phyloP scores from a whole-genome alignment of 2,888 invertebrate species.

The Scotopteryx bipunctaria region DNA sequence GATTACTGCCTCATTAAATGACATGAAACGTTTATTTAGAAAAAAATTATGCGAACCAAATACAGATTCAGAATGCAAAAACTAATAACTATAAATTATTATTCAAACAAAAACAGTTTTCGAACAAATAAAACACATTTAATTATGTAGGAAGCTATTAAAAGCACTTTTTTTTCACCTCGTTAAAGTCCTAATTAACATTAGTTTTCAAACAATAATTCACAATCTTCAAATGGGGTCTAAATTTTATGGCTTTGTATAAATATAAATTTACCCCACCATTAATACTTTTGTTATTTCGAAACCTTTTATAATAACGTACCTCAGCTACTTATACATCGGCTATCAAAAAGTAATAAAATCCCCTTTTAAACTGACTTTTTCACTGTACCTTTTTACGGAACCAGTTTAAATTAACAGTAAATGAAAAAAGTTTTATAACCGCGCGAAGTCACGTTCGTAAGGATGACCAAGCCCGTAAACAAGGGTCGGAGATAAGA shows the following conservation, averaged over 20 bases:
- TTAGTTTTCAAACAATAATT: constrained; percentile 11
- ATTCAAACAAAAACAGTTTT: no score
- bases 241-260: constrained; percentile 17
- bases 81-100: no score
- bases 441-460: constrained; percentile 38
- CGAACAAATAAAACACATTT: no score
- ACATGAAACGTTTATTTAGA: no score
- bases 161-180: constrained; percentile 10
- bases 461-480: constrained; percentile 36
- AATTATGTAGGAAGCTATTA: constrained; percentile 9
- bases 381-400: constrained; percentile 36
- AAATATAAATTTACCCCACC: constrained; percentile 23
- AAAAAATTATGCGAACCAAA: no score
- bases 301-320: constrained; percentile 36
- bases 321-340: constrained; percentile 37
- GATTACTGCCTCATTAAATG: no score
- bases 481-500: constrained; percentile 49
- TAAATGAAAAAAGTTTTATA: constrained; percentile 41
- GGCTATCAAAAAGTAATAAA: constrained; percentile 40
- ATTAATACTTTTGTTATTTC: constrained; percentile 24
- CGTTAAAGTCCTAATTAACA: constrained; percentile 15
- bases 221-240: constrained; percentile 17
- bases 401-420: constrained; percentile 40
- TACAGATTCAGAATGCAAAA: no score
- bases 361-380: constrained; percentile 34